Conservation (phyloP, 2,797 vertebrate genomes). For the Hipposideros larvatus region DNA sequence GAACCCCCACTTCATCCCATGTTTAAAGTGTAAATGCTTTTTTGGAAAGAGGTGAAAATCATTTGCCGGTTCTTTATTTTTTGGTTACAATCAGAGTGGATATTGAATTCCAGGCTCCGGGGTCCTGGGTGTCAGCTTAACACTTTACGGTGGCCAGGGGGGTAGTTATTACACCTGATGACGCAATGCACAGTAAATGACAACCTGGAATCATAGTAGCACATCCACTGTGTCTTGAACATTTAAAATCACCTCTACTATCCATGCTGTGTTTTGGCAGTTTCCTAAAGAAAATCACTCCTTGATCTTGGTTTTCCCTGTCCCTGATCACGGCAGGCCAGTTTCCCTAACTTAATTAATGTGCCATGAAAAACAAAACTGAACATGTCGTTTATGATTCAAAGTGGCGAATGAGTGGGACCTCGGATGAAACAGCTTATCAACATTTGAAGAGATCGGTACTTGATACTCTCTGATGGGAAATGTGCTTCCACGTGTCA, state of each 20-base stretch:
- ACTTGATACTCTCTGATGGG: background rate
- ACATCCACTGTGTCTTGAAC: background rate
- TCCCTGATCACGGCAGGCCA: accelerated
- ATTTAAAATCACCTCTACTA: background rate
- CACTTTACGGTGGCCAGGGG: too few relatives aligned
- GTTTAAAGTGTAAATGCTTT: background rate
- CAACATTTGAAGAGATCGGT: background rate
- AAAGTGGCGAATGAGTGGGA: background rate
- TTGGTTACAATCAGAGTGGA: background rate
- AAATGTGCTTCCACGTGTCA: background rate
- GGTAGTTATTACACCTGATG: background rate
- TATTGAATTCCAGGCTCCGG: background rate
- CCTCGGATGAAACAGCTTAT: too few relatives aligned
- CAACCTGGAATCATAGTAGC: background rate
- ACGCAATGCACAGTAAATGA: background rate
- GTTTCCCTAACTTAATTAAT: background rate
- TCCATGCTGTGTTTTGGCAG: background rate
- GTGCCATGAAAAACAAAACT: background rate
- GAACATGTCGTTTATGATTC: background rate
- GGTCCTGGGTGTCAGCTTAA: background rate
- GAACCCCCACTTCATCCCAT: too few relatives aligned
- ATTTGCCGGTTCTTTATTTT: background rate
- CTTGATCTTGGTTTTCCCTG: background rate
- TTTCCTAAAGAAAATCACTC: background rate
- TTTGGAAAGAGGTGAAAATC: background rate